These are phyloP conservation scores for Sarcoramphus papa DNA, from an alignment of 2,797 vertebrate species.

Conservation along the genomic window DNA sequence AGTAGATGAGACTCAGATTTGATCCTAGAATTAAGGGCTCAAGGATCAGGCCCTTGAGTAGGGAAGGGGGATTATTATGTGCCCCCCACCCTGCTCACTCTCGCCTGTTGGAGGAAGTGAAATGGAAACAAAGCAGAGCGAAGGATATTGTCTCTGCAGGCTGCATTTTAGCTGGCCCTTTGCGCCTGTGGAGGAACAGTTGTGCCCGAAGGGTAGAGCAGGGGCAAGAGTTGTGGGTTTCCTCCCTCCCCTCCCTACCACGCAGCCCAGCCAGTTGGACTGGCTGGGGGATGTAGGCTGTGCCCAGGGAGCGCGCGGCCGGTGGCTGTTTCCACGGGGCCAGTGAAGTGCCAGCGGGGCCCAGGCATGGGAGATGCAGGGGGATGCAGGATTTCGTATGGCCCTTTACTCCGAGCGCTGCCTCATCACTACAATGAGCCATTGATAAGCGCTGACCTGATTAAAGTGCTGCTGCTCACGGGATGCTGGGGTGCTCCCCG, in stretches of 20 bases:
- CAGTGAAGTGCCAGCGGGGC: neutral
- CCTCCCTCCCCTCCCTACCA: neutral
- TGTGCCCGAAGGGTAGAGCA: neutral
- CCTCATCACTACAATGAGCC: neutral
- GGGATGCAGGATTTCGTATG: neutral
- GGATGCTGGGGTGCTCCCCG: neutral
- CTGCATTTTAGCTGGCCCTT: neutral
- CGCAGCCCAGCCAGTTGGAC: neutral
- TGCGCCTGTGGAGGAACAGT: neutral
- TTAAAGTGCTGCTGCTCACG: neutral
- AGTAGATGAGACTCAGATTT: neutral
- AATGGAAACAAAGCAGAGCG: neutral
- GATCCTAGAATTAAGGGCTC: neutral
- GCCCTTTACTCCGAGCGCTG: accelerated
- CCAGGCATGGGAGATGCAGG: neutral
- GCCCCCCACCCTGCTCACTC: neutral
- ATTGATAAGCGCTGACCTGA: neutral
- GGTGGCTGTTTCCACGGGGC: neutral
- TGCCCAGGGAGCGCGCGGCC: neutral
- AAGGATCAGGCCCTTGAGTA: neutral
- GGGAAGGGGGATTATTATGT: neutral
- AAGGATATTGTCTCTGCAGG: neutral
- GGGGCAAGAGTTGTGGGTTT: neutral
- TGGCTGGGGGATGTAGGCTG: neutral
- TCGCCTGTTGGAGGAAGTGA: accelerated